Evolutionary conservation across 2,113 vertebrate genomes (phyloP).

Genomic region (Planiliza haematocheilus): DNA sequence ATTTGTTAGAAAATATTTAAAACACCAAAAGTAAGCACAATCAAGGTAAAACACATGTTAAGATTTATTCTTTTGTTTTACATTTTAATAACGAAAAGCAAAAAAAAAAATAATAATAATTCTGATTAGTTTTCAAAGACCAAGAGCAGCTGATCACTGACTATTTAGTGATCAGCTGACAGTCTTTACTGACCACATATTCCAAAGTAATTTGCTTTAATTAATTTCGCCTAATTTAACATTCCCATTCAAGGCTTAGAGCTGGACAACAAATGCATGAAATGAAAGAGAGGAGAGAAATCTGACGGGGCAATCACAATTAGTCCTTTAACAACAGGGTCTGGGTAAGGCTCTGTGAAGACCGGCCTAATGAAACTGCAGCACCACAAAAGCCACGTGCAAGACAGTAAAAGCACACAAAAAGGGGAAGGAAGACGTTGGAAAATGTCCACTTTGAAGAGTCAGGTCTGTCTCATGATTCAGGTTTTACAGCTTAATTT

Average conservation of each 20-base stretch:
- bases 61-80: slow-evolving; percentile 21
- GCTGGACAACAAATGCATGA: slow-evolving; percentile 88
- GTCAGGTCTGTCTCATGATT: slow-evolving; percentile 85
- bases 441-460: slow-evolving; percentile 82
- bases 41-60: slow-evolving; percentile 8
- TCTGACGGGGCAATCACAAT: slow-evolving; percentile 93
- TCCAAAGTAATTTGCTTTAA: slow-evolving; percentile 94
- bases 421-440: slow-evolving; percentile 23
- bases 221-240: slow-evolving; percentile 98
- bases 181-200: slow-evolving; percentile 91
- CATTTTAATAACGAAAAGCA: slow-evolving; percentile 30
- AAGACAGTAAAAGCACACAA: slow-evolving; percentile 81
- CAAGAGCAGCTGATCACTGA: slow-evolving; percentile 86
- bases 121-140: slow-evolving; percentile 54
- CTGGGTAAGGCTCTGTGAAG: slow-evolving; percentile 89
- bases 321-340: slow-evolving; percentile 93
- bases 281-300: slow-evolving; percentile 78
- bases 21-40: slow-evolving; percentile 11
- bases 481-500: slow-evolving; percentile 84
- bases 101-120: slow-evolving; percentile 35
- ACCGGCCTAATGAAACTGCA: slow-evolving; percentile 88
- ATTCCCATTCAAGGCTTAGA: slow-evolving; percentile 94
- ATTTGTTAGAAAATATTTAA: slow-evolving; percentile 9
- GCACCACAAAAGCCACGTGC: slow-evolving; percentile 90
- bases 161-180: slow-evolving; percentile 90